Conservation (phyloP, 2,113 vertebrate species). For the Furnarius figulus region DNA sequence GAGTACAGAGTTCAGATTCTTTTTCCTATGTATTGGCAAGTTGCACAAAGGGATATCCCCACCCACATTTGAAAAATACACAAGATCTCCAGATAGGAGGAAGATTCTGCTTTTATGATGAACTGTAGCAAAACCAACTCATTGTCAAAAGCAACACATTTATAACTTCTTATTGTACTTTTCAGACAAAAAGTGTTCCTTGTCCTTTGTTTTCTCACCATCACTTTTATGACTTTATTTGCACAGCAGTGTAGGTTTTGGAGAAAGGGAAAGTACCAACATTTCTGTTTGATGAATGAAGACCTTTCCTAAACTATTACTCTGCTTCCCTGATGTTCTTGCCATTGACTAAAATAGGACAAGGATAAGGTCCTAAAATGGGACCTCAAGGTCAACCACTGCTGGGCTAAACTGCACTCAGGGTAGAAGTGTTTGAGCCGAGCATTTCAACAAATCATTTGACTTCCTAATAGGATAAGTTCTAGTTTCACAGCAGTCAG, state of each 20-base stretch:
- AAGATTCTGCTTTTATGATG: neutral
- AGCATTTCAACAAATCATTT: neutral
- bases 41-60: neutral
- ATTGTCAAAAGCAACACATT: neutral
- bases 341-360: neutral
- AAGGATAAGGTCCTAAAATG: neutral
- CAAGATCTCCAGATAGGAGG: neutral
- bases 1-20: neutral
- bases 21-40: neutral
- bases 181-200: neutral
- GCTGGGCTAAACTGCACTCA: neutral
- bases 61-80: neutral
- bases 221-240: neutral
- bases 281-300: neutral
- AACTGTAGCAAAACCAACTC: neutral
- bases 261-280: neutral
- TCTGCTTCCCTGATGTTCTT: neutral
- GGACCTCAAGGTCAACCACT: neutral
- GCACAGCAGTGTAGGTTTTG: neutral
- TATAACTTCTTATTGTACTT: neutral
- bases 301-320: neutral
- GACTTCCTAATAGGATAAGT: neutral
- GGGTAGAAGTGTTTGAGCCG: neutral
- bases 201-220: neutral
- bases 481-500: neutral